Evolutionary conservation across 2,113 vertebrate species (phyloP), one percentile per base, ranked within the genome.

Genomic region (Tretioscincus oriximinensis): DNA sequence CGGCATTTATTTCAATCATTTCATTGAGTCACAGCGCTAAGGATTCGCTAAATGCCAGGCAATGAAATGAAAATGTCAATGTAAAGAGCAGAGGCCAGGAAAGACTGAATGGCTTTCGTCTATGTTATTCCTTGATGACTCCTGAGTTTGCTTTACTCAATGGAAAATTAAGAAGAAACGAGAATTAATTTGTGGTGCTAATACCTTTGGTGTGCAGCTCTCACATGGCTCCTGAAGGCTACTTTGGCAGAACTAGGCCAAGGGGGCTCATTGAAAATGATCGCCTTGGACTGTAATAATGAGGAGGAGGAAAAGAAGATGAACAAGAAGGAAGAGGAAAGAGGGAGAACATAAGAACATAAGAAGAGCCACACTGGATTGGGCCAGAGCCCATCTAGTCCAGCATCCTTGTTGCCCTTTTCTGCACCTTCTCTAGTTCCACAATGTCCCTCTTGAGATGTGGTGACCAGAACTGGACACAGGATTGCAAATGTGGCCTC

Each of bases 11-110:
- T 84, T 85, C 71, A 86, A 87, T 86, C 65, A 83, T 91, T 91
- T 82, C 69, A 14, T 90, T 88, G 85, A 90, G 80, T 83, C 87
- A 87, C 85, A 88, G 73, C 86, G 68, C 85, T 86, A 86, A 89
- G 87, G 90, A 86, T 91, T 93, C 92, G 77, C 75, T 90, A 94
- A 95, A 94, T 95, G 92, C 94, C 94, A 95, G 81, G 76, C 85
- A 89, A 78, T 77, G 79, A 93, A 91, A 93, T 94, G 93, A 93
- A 95, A 95, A 96, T 92, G 90, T 92, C 90, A 92, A 60, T 71
- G 77, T 79, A 85, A 88, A 85, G 87, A 87, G 91, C 41, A 89
- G 76, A 87, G 88, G 89, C 91, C 94, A 94, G 88, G 91, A 89
- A 85, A 90, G 87, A 91, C 86, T 89, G 91, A 89, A 91, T 92